Conservation (phyloP, 2,888 invertebrate species). For the Salticus scenicus region DNA sequence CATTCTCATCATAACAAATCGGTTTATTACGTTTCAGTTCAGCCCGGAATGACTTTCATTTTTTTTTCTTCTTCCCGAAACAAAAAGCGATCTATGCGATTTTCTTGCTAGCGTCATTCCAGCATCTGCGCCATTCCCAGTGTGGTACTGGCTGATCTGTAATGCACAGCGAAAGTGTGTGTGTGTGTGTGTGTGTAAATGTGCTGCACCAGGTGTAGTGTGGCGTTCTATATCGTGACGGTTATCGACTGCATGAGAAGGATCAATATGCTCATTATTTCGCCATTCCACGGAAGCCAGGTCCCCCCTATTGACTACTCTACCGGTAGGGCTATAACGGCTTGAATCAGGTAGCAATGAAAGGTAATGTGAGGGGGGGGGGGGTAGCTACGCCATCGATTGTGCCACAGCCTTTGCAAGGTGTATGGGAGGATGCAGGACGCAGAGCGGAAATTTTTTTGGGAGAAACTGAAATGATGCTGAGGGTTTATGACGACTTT, state of each 20-base stretch:
- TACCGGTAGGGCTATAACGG: slow-evolving; percentile 41
- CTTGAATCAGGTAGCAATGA: slow-evolving; percentile 40
- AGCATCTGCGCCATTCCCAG: slow-evolving; percentile 32
- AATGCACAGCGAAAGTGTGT: slow-evolving; percentile 11
- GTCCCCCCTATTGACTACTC: slow-evolving; percentile 31
- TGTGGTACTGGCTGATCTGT: slow-evolving; percentile 12
- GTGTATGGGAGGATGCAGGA: background rate
- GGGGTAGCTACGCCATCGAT: background rate
- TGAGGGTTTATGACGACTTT: too few species aligned
- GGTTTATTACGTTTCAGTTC: background rate
- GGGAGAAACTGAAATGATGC: too few species aligned
- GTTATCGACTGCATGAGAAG: slow-evolving; percentile 43
- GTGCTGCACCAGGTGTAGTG: too few species aligned
- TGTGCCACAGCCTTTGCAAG: background rate
- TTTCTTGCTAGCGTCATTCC: background rate
- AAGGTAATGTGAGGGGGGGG: background rate
- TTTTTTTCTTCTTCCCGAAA: background rate
- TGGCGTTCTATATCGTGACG: slow-evolving; percentile 56
- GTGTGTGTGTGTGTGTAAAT: slow-evolving; percentile 8
- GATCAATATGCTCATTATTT: slow-evolving; percentile 64
- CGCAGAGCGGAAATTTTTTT: background rate
- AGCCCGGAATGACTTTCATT: slow-evolving; percentile 4
- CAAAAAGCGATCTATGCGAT: background rate
- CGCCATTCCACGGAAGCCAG: slow-evolving; percentile 34
- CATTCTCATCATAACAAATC: background rate